Evolutionary conservation across 2,113 vertebrate species (phyloP).

Genomic region (Triplophysa tibetana): DNA sequence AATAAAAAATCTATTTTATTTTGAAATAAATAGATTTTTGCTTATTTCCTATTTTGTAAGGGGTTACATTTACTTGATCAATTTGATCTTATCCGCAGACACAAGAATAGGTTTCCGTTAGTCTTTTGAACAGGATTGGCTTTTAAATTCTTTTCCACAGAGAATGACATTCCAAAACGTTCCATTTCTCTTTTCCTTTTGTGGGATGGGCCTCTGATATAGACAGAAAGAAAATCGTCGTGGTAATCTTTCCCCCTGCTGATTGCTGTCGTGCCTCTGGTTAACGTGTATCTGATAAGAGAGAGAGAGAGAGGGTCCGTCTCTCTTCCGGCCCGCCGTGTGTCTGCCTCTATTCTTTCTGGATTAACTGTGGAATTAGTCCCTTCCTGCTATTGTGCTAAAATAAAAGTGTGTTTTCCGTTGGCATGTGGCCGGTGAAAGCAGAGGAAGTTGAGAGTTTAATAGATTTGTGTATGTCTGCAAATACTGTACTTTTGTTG

Average conservation of each 20-base stretch:
- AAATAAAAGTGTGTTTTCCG: constrained; percentile 42
- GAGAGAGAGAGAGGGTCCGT: background rate
- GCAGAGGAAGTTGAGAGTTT: constrained; percentile 32
- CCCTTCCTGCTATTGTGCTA: constrained; percentile 47
- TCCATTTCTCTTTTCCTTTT: constrained; percentile 26
- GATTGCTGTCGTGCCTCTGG: constrained; percentile 19
- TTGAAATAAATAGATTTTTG: too few species aligned
- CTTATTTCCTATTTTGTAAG: too few species aligned
- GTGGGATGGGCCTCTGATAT: constrained; percentile 12
- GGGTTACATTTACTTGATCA: too few species aligned
- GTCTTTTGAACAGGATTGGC: background rate
- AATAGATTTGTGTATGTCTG: constrained; percentile 30
- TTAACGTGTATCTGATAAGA: constrained; percentile 29
- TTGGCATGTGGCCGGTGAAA: constrained; percentile 41
- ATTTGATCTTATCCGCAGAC: background rate
- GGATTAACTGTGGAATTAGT: constrained; percentile 42
- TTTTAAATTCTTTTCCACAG: constrained; percentile 11
- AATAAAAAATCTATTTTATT: too few species aligned
- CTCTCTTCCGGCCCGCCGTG: constrained; percentile 28
- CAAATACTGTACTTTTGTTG: constrained; percentile 26
- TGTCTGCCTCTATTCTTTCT: constrained; percentile 22
- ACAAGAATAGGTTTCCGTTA: background rate
- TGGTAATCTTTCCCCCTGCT: constrained; percentile 20
- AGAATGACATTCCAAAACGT: constrained; percentile 15
- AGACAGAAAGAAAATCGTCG: constrained; percentile 20